phyloP scores from a whole-genome alignment of 2,797 vertebrate species.

The Schizopygopsis malacanthus region DNA sequence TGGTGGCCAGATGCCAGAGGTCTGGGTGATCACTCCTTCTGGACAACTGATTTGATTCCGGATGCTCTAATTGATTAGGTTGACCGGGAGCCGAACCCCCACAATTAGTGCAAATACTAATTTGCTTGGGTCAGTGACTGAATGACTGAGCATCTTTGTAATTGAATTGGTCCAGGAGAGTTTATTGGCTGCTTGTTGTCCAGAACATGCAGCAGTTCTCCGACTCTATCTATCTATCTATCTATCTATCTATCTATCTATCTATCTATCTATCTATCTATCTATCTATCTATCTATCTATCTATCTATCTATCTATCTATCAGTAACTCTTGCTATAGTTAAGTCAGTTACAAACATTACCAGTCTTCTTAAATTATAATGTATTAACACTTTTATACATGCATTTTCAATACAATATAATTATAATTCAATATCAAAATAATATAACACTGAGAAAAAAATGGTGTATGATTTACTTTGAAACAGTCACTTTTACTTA shows the following conservation, averaged over 20 bases:
- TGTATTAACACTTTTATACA: too few species aligned
- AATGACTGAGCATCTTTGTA: constrained; percentile 42
- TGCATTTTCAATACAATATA: too few species aligned
- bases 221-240: background rate
- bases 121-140: constrained; percentile 27
- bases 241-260: background rate
- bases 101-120: constrained; percentile 32
- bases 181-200: background rate
- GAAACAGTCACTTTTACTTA: background rate
- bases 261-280: background rate
- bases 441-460: too few species aligned
- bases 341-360: background rate
- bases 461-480: too few species aligned
- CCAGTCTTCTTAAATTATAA: too few species aligned
- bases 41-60: constrained; percentile 54
- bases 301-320: background rate
- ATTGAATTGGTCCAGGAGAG: constrained; percentile 5
- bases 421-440: too few species aligned
- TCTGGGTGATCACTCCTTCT: constrained; percentile 17
- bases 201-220: background rate
- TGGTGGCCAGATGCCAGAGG: constrained; percentile 10
- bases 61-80: constrained; percentile 43
- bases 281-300: background rate
- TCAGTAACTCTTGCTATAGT: background rate
- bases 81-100: constrained; percentile 33